Conservation (phyloP, 2,113 vertebrate species). For the Seriola rivoliana region DNA sequence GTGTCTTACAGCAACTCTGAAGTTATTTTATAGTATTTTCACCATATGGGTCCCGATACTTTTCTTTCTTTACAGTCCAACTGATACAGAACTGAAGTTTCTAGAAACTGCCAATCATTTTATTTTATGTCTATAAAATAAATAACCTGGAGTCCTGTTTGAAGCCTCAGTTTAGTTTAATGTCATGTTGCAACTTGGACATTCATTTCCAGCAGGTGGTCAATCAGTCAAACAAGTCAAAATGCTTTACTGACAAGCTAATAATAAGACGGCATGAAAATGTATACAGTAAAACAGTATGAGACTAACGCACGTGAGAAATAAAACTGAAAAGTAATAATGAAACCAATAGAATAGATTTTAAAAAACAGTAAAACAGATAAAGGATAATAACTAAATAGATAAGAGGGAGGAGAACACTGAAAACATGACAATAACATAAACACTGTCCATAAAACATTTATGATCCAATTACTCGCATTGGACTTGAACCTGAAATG, state of each 20-base stretch:
- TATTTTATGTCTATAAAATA: too few relatives aligned
- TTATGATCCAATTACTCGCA: not conserved
- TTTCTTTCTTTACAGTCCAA: too few relatives aligned
- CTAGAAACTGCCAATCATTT: too few relatives aligned
- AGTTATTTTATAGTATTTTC: not conserved
- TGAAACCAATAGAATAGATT: not conserved
- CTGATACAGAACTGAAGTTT: too few relatives aligned
- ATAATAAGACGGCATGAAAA: too few relatives aligned
- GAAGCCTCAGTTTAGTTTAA: not conserved
- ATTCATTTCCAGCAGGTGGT: not conserved
- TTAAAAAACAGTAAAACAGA: not conserved
- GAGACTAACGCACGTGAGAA: not conserved
- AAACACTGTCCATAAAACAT: not conserved
- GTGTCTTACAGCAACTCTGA: too few relatives aligned
- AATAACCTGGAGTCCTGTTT: too few relatives aligned
- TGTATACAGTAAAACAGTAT: not conserved
- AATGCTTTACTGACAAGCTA: not conserved
- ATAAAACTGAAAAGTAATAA: not conserved
- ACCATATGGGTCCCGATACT: too few relatives aligned
- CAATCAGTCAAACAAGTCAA: not conserved
- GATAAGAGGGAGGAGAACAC: not conserved
- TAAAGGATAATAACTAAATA: not conserved
- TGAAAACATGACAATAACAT: too few relatives aligned
- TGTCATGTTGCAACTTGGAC: not conserved
- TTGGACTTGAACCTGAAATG: not conserved